These are phyloP conservation scores for Hydrochoerus hydrochaeris DNA, from an alignment of 2,113 vertebrate species.

Conservation along the genomic window DNA sequence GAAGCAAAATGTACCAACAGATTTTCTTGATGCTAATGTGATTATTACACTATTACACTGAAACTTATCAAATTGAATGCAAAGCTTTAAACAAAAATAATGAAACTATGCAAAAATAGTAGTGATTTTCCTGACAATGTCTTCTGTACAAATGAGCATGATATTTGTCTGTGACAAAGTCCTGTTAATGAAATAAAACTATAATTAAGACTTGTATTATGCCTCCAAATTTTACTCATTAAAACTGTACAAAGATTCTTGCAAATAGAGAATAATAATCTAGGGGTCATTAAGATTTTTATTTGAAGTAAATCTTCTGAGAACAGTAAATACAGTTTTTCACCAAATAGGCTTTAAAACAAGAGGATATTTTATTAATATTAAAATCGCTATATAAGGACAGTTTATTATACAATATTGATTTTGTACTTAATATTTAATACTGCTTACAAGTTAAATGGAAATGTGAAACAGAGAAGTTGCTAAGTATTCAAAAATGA, in stretches of 20 bases:
- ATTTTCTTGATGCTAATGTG: slow-evolving; percentile 58
- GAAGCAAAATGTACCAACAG: background rate
- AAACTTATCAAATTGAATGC: slow-evolving; percentile 32
- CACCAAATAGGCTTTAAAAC: background rate
- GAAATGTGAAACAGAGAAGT: background rate
- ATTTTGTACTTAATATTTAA: background rate
- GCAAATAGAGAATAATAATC: background rate
- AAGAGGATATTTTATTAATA: background rate
- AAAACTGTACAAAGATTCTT: background rate
- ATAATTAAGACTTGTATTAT: background rate
- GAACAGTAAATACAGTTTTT: background rate
- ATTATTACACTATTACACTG: background rate
- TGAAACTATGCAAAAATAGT: slow-evolving; percentile 15
- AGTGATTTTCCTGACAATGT: slow-evolving; percentile 16
- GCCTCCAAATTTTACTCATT: background rate
- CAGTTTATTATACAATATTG: background rate
- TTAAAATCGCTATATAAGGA: background rate
- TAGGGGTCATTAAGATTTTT: background rate
- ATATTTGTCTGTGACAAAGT: background rate
- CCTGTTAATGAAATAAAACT: background rate
- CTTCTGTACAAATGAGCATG: background rate
- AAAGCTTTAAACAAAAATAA: slow-evolving; percentile 9
- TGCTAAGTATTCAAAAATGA: background rate
- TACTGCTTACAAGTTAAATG: background rate
- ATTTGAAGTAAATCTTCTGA: background rate